Evolutionary conservation across 2,797 vertebrate genomes (phyloP).

Genomic region (Rallus crepitans): DNA sequence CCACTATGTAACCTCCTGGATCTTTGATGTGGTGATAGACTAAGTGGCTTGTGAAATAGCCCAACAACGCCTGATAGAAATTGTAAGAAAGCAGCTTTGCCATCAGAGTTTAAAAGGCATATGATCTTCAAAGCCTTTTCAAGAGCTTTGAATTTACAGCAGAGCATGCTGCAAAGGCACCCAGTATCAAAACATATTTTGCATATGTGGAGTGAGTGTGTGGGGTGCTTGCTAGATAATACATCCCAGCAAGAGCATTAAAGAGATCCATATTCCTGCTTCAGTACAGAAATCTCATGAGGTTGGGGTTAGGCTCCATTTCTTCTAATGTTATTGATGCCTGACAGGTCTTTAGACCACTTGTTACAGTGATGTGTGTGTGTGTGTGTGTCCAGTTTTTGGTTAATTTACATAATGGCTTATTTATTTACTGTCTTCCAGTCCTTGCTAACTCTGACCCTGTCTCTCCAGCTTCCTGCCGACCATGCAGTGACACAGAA

Average conservation of each 20-base stretch:
- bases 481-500: conserved; percentile 92
- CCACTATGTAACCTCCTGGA: conserved; percentile 14
- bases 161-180: neutral
- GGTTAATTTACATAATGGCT: neutral
- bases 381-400: neutral
- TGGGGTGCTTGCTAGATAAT: neutral
- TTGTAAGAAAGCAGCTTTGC: conserved; percentile 9
- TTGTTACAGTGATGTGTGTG: fast-evolving
- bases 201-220: neutral
- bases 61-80: neutral
- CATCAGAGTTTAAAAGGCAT: neutral
- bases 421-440: neutral
- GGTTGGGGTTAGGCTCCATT: neutral
- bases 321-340: neutral
- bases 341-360: neutral
- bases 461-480: conserved; percentile 86
- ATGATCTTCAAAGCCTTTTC: neutral
- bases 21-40: conserved; percentile 61
- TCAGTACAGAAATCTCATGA: neutral
- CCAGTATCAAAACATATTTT: neutral
- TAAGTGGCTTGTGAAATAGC: conserved; percentile 1
- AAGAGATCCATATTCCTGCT: neutral
- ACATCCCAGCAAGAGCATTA: neutral
- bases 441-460: conserved; percentile 23
- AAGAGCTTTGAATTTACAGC: neutral